Evolutionary conservation across 2,888 invertebrate species (phyloP).

Genomic region (Andrena dorsata): DNA sequence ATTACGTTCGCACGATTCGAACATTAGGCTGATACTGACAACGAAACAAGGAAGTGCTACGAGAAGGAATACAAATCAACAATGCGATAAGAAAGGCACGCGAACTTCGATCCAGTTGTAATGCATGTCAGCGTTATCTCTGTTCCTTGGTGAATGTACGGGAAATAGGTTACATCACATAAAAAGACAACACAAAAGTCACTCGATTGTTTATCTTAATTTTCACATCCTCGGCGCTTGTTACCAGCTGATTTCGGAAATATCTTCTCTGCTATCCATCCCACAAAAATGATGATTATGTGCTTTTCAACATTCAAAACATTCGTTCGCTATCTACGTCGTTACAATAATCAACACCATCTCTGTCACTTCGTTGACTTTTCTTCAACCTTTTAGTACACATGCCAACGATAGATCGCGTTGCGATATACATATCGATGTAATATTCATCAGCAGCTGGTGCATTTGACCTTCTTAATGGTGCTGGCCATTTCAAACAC

Average conservation of each 20-base stretch:
- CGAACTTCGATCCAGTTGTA: conserved; percentile 69
- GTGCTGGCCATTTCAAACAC: not conserved
- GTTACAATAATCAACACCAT: conserved; percentile 36
- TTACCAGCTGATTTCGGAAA: not conserved
- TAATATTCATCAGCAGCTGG: conserved; percentile 26
- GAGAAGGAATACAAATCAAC: conserved; percentile 52
- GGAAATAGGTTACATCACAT: conserved; percentile 65
- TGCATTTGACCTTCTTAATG: not conserved
- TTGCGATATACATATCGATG: conserved; percentile 42
- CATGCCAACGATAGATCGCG: conserved; percentile 60
- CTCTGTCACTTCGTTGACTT: conserved; percentile 16
- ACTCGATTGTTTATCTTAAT: conserved; percentile 3
- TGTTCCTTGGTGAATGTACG: conserved; percentile 11
- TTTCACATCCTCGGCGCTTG: not conserved
- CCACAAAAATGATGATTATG: not conserved
- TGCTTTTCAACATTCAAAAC: not conserved
- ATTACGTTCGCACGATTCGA: conserved; percentile 43
- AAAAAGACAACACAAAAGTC: conserved; percentile 51
- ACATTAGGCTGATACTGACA: conserved; percentile 61
- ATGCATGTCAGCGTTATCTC: conserved; percentile 65
- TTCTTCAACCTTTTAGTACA: conserved; percentile 37
- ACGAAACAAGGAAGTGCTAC: conserved; percentile 69
- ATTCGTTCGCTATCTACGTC: not conserved
- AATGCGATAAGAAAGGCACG: conserved; percentile 55
- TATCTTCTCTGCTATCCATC: not conserved